These are phyloP conservation scores for Gymnobelideus leadbeateri DNA, from an alignment of 2,113 vertebrate genomes.

Conservation along the genomic window DNA sequence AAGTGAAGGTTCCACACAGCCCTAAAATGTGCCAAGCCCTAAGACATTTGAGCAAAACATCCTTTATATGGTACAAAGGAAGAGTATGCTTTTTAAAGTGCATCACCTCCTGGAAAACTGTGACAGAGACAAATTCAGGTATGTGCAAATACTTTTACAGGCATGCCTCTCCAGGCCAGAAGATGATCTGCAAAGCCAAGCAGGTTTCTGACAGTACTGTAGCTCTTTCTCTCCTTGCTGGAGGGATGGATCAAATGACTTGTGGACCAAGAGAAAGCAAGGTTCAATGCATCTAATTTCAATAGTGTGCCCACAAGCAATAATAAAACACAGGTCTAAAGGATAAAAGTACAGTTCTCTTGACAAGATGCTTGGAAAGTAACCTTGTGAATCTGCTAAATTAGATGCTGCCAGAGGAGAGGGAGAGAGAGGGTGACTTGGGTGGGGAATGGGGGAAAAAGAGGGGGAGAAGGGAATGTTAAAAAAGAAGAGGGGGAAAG, in stretches of 20 bases:
- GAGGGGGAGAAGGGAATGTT: background rate
- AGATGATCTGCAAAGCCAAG: slow-evolving; percentile 59
- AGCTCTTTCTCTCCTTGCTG: slow-evolving; percentile 55
- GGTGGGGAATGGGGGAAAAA: background rate
- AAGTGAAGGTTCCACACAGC: background rate
- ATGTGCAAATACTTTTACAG: slow-evolving; percentile 63
- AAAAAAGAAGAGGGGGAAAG: background rate
- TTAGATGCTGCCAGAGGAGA: background rate
- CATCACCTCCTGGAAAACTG: slow-evolving; percentile 45
- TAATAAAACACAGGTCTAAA: slow-evolving; percentile 36
- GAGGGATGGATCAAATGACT: slow-evolving; percentile 65
- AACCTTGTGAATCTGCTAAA: slow-evolving; percentile 10
- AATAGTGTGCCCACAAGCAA: slow-evolving; percentile 38
- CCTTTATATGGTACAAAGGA: slow-evolving; percentile 26
- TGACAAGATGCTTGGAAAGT: background rate
- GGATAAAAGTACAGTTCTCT: background rate
- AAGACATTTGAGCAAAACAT: background rate
- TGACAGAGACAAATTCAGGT: slow-evolving; percentile 51
- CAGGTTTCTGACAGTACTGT: slow-evolving; percentile 67
- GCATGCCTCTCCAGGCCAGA: slow-evolving; percentile 65
- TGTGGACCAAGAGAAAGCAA: slow-evolving; percentile 49
- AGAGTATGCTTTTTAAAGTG: slow-evolving; percentile 30
- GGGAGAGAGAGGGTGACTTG: background rate
- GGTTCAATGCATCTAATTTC: slow-evolving; percentile 55
- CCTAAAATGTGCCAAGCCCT: background rate